Conservation (phyloP, 2,113 vertebrate genomes). For the Malaclemys terrapin region DNA sequence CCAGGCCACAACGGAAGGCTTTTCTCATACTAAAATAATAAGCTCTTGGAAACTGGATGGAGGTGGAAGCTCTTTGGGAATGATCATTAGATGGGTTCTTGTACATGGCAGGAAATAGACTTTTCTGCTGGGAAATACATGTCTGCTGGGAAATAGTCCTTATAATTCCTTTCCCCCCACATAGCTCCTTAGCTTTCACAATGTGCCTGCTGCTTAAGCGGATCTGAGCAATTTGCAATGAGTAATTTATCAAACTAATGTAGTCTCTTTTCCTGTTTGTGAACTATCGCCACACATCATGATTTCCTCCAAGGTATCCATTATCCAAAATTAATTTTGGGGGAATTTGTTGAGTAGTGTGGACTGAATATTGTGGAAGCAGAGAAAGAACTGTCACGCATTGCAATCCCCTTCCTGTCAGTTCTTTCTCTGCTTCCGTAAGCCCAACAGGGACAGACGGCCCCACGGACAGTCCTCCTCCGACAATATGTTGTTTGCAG, state of each 20-base stretch:
- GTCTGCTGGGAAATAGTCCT: background rate
- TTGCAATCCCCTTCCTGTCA: too few species aligned
- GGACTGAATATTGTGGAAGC: background rate
- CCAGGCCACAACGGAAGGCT: background rate
- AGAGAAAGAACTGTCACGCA: too few species aligned
- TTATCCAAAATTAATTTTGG: constrained; percentile 18
- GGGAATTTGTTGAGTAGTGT: constrained; percentile 3
- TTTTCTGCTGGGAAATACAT: background rate
- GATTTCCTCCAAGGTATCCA: constrained; percentile 42
- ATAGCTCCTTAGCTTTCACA: background rate
- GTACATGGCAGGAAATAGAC: too few species aligned
- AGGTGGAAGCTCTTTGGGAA: background rate
- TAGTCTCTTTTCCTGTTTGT: constrained; percentile 57
- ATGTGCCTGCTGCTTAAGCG: background rate
- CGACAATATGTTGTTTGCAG: background rate
- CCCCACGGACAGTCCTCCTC: too few species aligned
- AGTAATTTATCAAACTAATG: constrained; percentile 57
- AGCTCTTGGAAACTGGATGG: background rate
- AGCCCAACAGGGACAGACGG: too few species aligned
- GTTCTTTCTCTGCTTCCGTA: too few species aligned
- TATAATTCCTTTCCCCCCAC: background rate
- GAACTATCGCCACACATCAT: background rate
- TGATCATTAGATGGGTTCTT: background rate
- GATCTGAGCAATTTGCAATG: constrained; percentile 6
- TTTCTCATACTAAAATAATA: background rate